Evolutionary conservation across 2,888 invertebrate genomes (phyloP).

Genomic region (Acanthoscelides obtectus): DNA sequence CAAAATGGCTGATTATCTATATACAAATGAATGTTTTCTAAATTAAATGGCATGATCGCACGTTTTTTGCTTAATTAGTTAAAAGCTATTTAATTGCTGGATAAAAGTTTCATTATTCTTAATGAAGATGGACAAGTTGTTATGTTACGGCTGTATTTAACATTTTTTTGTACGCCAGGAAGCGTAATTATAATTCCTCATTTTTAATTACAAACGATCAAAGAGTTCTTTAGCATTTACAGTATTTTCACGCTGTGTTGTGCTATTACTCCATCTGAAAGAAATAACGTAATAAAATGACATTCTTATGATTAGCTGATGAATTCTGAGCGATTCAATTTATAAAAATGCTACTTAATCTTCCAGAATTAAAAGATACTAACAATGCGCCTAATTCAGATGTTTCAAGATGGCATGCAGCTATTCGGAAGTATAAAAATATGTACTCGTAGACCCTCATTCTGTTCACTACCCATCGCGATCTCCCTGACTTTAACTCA

Average conservation of each 20-base stretch:
- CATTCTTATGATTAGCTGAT: too few relatives aligned
- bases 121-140: neutral
- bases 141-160: neutral
- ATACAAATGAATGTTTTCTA: neutral
- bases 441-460: too few relatives aligned
- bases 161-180: neutral
- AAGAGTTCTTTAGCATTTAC: neutral
- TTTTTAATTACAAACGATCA: neutral
- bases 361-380: too few relatives aligned
- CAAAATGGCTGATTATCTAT: neutral
- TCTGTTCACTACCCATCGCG: too few relatives aligned
- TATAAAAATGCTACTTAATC: too few relatives aligned
- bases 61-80: neutral
- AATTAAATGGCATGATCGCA: neutral
- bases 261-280: neutral
- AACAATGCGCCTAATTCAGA: too few relatives aligned
- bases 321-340: too few relatives aligned
- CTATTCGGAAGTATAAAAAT: too few relatives aligned
- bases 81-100: neutral
- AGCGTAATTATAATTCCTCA: neutral
- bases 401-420: too few relatives aligned
- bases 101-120: neutral
- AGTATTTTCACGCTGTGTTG: neutral
- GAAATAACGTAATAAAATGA: too few relatives aligned
- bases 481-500: too few relatives aligned